A percentile compares a stretch with the other conserved stretches of the same genome.
phyloP scores from a whole-genome alignment of 2,888 invertebrate genomes.

The Neoaliturus tenellus region DNA sequence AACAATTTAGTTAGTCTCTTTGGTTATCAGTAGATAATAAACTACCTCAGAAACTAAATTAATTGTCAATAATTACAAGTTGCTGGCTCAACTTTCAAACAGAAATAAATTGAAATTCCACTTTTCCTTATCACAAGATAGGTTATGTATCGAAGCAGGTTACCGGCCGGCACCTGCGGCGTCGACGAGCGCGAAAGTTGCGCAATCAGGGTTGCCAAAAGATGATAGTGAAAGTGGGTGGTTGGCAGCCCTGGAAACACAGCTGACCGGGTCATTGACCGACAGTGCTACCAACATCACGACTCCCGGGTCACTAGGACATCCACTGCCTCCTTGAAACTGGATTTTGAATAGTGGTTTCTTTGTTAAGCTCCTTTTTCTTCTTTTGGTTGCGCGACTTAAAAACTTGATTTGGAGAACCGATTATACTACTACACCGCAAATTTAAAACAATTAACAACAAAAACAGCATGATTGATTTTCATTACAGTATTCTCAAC shows the following conservation, averaged over 20 bases:
- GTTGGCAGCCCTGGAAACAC: conserved; percentile 9
- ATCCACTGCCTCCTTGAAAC: conserved; percentile 4
- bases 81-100: conserved; percentile 14
- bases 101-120: background rate
- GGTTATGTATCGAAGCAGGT: background rate
- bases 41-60: no score
- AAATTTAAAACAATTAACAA: no score
- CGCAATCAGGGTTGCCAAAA: conserved; percentile 24
- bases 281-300: background rate
- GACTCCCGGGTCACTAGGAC: background rate
- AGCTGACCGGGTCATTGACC: conserved; percentile 6
- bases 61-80: no score
- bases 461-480: no score
- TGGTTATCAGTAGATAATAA: no score
- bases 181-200: background rate
- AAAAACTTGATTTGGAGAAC: no score
- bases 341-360: background rate
- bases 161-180: conserved; percentile 20
- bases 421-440: no score
- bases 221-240: conserved; percentile 30
- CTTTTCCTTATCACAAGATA: background rate
- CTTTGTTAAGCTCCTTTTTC: no score
- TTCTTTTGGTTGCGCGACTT: no score
- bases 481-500: no score
- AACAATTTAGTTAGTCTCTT: no score